Evolutionary conservation across 1,140 invertebrate species (phyloP), one percentile per base, ranked within the genome.

Genomic region (Zaprionus lachaisei): DNA sequence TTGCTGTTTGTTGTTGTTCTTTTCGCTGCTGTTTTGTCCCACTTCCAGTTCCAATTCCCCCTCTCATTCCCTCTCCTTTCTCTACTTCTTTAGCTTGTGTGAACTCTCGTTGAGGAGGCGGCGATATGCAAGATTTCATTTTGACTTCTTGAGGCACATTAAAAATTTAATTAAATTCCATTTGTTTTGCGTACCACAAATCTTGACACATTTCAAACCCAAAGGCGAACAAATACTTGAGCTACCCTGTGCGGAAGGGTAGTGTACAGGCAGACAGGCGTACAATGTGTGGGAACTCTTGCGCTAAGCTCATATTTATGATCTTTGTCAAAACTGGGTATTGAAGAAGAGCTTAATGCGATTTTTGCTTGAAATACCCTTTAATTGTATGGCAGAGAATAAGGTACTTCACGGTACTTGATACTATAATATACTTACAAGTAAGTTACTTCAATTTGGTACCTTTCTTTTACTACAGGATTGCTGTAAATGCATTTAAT

Each of bases 111-210:
- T 69, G 64, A 71, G 58, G 17, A 65, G 81, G 66, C 81, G 85
- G 85, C 82, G 85, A 86, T 91, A 82, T 91, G 85, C 71, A 82
- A 91, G 81, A 91, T 85, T 91, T 91, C 72, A 81, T 77, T 47
- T 83, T 87, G 65, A 54, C 61, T 73, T 24, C 20, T 77, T 70
- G 69, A 20, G 20, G 34, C 69, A 58, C 68, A 77, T 67, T 67
- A 71, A 61, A 61, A 89, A 78, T 67, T 86, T 85, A 82, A 84
- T 85, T 84, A 79, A 79, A 77, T 69, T 64, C 65, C 66, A 84
- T 84, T 81, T 74, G 76, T 78, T 84, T 68, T 62, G 47, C 41
- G 56, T 22, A 51, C 61, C 56, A 34, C 22, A 26, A 71, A 66
- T 41, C 70, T 87, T 71, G 77, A 80, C 84, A 80, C 83, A 83